Evolutionary conservation across 2,113 vertebrate species (phyloP).

Genomic region (Piaya cayana): DNA sequence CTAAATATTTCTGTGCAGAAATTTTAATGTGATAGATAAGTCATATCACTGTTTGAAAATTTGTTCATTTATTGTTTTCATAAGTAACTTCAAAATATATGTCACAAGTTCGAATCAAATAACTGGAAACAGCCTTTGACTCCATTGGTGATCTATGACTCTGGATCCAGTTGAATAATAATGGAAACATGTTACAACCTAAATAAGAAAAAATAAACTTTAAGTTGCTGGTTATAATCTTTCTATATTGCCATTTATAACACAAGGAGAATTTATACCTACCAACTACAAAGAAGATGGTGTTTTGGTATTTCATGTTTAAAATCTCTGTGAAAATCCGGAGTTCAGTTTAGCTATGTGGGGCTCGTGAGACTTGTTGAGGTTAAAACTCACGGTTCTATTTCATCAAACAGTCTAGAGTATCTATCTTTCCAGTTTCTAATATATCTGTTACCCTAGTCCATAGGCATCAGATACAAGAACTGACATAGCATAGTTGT

Average conservation of each 20-base stretch:
- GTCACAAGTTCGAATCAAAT: not conserved
- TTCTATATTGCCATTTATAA: not conserved
- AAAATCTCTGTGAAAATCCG: not conserved
- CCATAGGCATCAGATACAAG: not conserved
- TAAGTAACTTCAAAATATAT: not conserved
- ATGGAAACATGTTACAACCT: too few relatives aligned
- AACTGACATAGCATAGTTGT: not conserved
- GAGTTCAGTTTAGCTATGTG: not conserved
- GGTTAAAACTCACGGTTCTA: not conserved
- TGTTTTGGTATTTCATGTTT: not conserved
- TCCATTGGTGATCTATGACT: accelerated
- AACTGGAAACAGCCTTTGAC: not conserved
- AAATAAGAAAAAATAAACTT: not conserved
- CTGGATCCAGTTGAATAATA: not conserved
- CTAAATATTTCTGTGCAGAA: not conserved
- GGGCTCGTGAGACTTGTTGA: accelerated
- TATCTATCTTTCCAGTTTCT: not conserved
- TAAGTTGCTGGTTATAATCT: not conserved
- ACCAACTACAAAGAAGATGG: not conserved
- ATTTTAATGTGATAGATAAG: not conserved
- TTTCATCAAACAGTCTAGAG: not conserved
- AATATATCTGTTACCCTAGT: not conserved
- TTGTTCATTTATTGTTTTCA: not conserved
- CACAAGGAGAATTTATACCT: not conserved
- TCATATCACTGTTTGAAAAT: not conserved